Conservation (phyloP, 2,113 vertebrate species). For the Pterocles orientalis region DNA sequence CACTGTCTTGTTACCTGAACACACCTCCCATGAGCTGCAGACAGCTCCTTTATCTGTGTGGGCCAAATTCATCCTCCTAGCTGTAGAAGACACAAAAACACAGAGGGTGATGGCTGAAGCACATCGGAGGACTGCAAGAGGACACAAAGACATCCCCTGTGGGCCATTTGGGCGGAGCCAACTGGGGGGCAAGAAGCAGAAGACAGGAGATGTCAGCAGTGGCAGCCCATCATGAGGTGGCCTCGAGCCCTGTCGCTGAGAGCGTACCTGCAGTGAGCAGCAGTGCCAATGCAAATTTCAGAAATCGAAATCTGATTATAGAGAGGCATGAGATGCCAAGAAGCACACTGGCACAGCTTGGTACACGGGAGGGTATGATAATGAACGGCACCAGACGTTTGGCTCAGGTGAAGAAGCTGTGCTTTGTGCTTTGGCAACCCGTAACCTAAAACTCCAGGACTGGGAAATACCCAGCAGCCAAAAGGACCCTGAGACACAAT, state of each 20-base stretch:
- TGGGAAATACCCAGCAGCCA: not conserved
- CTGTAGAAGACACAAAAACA: not conserved
- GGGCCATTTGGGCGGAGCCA: not conserved
- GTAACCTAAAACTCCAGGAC: not conserved
- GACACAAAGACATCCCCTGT: rapidly evolving
- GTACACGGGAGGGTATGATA: not conserved
- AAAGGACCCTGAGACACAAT: rapidly evolving
- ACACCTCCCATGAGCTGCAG: not conserved
- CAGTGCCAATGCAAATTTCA: not conserved
- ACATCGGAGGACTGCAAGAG: not conserved
- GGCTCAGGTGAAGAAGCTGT: not conserved
- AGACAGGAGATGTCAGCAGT: rapidly evolving
- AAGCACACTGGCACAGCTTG: not conserved
- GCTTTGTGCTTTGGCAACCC: not conserved
- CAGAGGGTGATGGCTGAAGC: not conserved
- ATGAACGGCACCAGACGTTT: not conserved
- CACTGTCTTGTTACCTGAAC: not conserved
- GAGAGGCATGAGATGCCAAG: not conserved
- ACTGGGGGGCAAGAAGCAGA: not conserved
- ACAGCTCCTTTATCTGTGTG: not conserved
- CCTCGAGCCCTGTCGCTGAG: not conserved
- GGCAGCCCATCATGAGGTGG: not conserved
- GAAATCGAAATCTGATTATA: not conserved
- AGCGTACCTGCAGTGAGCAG: rapidly evolving
- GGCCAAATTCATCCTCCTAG: not conserved